Base-by-base conservation (phyloP, 2,113 vertebrate genomes). In the Forbesichthys papilliferus region DNA sequence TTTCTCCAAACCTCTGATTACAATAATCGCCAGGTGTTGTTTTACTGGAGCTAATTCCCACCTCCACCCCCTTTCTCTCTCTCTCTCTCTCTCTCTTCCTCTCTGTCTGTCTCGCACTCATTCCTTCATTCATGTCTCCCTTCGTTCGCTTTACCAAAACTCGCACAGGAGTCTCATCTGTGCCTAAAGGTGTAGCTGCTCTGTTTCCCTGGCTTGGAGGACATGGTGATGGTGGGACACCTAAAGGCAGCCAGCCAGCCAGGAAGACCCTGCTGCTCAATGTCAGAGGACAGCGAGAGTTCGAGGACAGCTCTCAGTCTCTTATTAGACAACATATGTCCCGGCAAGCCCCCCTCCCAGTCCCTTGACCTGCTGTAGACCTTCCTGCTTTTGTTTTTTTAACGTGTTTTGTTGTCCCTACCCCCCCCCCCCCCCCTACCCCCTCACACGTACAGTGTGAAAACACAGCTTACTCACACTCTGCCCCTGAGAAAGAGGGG, bases 1-100 rank as follows among this genome's bases (percentile, higher is more conserved):
- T 42, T 42, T 42, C 85, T 81, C 80, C 60, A 82, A 92, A 86
- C 80, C 88, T 85, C 82, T 92, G 84, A 93, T 92, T 92, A 92
- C 84, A 84, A 86, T 91, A 91, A 92, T 90, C 57, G 20, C 27
- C 78, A 84, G 78, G 85, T 12, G 73, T 71, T 84, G 88, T 84
- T 86, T 91, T 89, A 91, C 75, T 67, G 65, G 16, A 76, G 59
- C 8, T 9, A 27, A 27, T 27, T 27, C 27, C 27, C 1, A 27
- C 27, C 27, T 27, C 27, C 27, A 27, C 2, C 27, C 27, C 27
- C 27, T 27, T 27, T 16, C 16, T 16, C 16, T 16, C 16, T 16
- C 16, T 16, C 16, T 16, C 20, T 20, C 2, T 20, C 27, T 27
- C 27, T 27, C 27, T 27, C 27, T 27, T 27, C 2, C 27, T 27